phyloP scores from a whole-genome alignment of 2,113 vertebrate genomes.

The Myrmecophaga tridactyla region DNA sequence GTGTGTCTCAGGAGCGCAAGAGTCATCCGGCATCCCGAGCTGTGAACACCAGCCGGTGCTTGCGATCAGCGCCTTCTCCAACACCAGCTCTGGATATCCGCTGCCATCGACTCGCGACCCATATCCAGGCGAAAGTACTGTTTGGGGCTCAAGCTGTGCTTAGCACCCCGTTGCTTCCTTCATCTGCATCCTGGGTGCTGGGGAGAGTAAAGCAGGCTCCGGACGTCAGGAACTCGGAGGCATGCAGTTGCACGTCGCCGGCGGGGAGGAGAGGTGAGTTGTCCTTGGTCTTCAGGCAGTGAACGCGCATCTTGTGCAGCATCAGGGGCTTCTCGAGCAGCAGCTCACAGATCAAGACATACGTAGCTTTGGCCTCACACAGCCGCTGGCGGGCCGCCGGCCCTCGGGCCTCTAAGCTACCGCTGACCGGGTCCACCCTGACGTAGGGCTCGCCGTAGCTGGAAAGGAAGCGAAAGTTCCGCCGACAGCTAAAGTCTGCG shows the following conservation, averaged over 20 bases:
- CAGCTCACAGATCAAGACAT: constrained; percentile 83
- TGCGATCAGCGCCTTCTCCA: constrained; percentile 83
- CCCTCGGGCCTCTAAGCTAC: constrained; percentile 81
- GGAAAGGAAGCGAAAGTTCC: constrained; percentile 84
- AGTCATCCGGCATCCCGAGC: constrained; percentile 82
- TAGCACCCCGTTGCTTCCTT: constrained; percentile 81
- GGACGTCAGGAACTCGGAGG: constrained; percentile 81
- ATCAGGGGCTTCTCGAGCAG: constrained; percentile 84
- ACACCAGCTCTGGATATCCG: constrained; percentile 82
- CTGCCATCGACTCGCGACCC: constrained; percentile 77
- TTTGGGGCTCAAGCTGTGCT: constrained; percentile 79
- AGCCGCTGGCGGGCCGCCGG: constrained; percentile 82
- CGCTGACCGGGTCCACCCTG: constrained; percentile 81
- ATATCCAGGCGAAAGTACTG: constrained; percentile 80
- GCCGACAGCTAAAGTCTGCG: constrained; percentile 81
- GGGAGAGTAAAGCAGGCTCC: constrained; percentile 84
- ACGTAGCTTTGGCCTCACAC: constrained; percentile 78
- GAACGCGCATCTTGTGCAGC: constrained; percentile 81
- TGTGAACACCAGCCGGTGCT: constrained; percentile 81
- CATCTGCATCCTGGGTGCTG: constrained; percentile 81
- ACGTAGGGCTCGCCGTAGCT: constrained; percentile 82
- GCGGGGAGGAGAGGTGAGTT: constrained; percentile 82
- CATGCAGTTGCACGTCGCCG: constrained; percentile 77
- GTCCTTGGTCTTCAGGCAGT: constrained; percentile 85
- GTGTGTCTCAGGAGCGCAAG: constrained; percentile 75